Base-by-base conservation (phyloP, 2,888 invertebrate species). In the Nowickia ferox region DNA sequence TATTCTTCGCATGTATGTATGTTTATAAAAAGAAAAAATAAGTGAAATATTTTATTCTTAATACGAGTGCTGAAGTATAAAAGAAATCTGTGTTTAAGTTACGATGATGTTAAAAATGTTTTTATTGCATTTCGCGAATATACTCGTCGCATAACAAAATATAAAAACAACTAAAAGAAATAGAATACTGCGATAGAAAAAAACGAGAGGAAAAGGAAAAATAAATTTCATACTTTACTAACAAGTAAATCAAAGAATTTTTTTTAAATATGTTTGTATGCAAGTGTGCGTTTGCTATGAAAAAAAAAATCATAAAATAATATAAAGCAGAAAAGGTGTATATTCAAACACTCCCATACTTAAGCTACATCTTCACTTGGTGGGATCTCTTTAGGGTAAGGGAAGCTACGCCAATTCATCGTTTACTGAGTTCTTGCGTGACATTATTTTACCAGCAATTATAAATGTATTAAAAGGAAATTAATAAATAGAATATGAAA, bases 71-170 rank as follows among this genome's bases (percentile, higher is more conserved):
- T 69, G 22, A 63, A 82, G 51, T 82, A 82, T 63, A 87, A 88
- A 87, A 87, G 83, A 86, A 88, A 87, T 86, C 79, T 83, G 72
- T 83, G 83, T 86, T 83, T 86, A 86, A 86, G 74, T 86, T 83
- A 86, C 83, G 86, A 83, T 76, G 76, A 87, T 88, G 88, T 87
- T 89, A 91, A 91, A 91, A 91, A 91, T 91, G 90, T 91, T 91
- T 91, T 91, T 91, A 91, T 91, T 91, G 91, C 91, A 91, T 91
- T 91, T 91, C 91, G 89, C 91, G 91, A 89, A 90, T 89, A 89
- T 89, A 88, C 80, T 84, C 76, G 46, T 77, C 72, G 79, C 80
- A 84, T 80, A 80, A 75, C 77, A 71, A 74, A 65, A 78, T 61
- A 75, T 9, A 75, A 59, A 71, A 55, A 79, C 11, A 79, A 68